Percentiles rank a stretch among this genome's conserved stretches.
Evolutionary conservation across 2,113 vertebrate species (phyloP).

Genomic region (Mustela nigripes): DNA sequence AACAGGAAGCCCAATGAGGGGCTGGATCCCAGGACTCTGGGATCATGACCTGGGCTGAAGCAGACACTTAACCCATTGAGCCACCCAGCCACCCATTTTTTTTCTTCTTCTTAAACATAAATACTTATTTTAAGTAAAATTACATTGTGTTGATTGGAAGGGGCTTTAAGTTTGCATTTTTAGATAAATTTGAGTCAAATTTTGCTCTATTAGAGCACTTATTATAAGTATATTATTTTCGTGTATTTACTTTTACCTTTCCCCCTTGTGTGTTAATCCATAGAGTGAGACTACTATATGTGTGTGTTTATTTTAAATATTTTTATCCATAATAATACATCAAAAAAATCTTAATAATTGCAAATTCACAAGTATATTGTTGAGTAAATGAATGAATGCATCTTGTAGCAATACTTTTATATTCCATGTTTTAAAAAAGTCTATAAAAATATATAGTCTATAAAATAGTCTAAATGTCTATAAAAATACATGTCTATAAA

Average conservation of each 20-base stretch:
- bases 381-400: not conserved
- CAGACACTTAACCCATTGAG: no score
- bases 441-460: not conserved
- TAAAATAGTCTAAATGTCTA: not conserved
- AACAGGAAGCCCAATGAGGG: not conserved
- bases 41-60: not conserved
- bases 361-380: not conserved
- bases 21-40: not conserved
- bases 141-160: not conserved
- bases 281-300: not conserved
- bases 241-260: not conserved
- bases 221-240: not conserved
- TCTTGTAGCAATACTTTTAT: not conserved
- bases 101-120: not conserved
- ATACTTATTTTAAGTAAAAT: conserved; percentile 9
- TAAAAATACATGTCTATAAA: not conserved
- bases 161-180: not conserved
- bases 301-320: not conserved
- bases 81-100: no score
- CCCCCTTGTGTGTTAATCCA: not conserved
- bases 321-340: not conserved
- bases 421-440: not conserved
- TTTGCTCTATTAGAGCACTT: not conserved
- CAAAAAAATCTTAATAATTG: not conserved
- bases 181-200: not conserved